A percentile compares a stretch with the other conserved stretches of the same genome.
phyloP scores from a whole-genome alignment of 2,888 invertebrate species.

The Tridacna crocea region DNA sequence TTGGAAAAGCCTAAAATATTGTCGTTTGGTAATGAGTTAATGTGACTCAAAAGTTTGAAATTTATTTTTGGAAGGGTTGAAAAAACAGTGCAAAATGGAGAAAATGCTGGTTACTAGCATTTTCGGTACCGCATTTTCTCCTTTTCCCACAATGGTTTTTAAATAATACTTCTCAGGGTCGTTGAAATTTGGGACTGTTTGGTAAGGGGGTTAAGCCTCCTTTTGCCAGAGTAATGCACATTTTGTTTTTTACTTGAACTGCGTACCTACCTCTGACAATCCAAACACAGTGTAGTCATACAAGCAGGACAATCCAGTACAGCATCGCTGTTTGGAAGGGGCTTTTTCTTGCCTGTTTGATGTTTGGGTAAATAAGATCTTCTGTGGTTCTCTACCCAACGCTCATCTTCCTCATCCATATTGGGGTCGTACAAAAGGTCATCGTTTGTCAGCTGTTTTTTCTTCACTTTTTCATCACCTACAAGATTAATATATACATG shows the following conservation, averaged over 20 bases:
- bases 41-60: too few relatives aligned
- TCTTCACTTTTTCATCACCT: constrained; percentile 57
- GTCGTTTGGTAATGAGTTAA: too few relatives aligned
- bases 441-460: constrained; percentile 77
- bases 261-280: constrained; percentile 86
- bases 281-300: constrained; percentile 86
- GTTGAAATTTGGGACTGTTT: too few relatives aligned
- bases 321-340: constrained; percentile 85
- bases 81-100: too few relatives aligned
- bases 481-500: neutral
- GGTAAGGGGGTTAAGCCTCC: too few relatives aligned
- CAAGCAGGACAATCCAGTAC: constrained; percentile 87
- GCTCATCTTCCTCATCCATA: constrained; percentile 86
- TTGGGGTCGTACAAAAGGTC: constrained; percentile 86
- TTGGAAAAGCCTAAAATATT: too few relatives aligned
- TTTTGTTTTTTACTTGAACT: too few relatives aligned
- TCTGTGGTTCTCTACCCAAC: constrained; percentile 85
- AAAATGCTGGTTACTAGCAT: too few relatives aligned
- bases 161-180: too few relatives aligned
- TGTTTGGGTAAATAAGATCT: constrained; percentile 74
- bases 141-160: neutral
- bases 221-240: too few relatives aligned
- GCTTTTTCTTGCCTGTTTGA: constrained; percentile 57
- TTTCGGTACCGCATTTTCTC: too few relatives aligned
- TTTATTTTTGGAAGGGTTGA: neutral